Evolutionary conservation across 1,140 invertebrate genomes (phyloP).

Genomic region (Pseudomyrmex cubaensis): DNA sequence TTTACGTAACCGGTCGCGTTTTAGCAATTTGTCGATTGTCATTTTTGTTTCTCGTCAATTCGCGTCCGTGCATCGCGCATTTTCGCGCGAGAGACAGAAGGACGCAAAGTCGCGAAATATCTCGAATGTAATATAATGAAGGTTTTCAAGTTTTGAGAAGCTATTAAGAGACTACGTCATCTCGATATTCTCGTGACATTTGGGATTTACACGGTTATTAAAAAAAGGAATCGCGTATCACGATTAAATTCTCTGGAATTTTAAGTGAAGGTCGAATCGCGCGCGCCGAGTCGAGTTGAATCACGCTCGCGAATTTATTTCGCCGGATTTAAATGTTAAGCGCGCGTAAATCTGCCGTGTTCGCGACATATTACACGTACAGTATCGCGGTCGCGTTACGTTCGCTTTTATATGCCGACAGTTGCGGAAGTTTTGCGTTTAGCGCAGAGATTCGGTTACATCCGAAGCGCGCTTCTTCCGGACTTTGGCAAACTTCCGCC

Average conservation of each 20-base stretch:
- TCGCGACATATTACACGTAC: background rate
- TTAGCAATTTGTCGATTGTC: background rate
- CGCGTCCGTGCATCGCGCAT: background rate
- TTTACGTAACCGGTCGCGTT: background rate
- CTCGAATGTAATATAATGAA: no score
- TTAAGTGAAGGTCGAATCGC: background rate
- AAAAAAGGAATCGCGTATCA: background rate
- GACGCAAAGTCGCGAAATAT: no score
- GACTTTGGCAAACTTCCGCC: constrained; percentile 45
- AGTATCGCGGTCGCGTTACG: constrained; percentile 18
- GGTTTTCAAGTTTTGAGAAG: no score
- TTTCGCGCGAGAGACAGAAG: no score
- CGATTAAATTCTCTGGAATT: background rate
- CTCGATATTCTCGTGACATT: background rate
- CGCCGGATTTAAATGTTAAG: background rate
- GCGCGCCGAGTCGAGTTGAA: constrained; percentile 2
- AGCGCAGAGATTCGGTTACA: constrained; percentile 48
- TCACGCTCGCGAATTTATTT: background rate
- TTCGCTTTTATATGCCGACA: constrained; percentile 50
- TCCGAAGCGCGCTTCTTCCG: constrained; percentile 27
- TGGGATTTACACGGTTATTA: no score
- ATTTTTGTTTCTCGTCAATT: background rate
- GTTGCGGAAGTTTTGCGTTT: constrained; percentile 60
- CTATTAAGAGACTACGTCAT: no score
- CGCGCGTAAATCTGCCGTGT: constrained; percentile 14